phyloP scores from a whole-genome alignment of 2,797 vertebrate genomes.

The Dendrocincla tyrannina region DNA sequence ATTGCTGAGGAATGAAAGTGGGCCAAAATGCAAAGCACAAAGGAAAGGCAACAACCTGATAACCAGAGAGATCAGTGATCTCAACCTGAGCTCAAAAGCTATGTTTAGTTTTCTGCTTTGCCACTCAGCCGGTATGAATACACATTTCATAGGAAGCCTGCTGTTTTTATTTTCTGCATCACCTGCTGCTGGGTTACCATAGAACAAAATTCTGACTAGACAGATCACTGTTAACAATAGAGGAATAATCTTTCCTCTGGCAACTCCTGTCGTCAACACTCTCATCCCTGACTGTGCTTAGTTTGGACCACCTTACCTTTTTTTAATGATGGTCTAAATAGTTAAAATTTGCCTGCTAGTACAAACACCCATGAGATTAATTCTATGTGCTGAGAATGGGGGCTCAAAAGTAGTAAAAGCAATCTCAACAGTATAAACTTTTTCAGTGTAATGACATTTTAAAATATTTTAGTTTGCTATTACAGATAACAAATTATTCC shows the following conservation, averaged over 20 bases:
- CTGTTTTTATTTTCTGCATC: not conserved
- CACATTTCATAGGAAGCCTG: not conserved
- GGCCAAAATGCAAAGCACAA: not conserved
- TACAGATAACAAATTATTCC: accelerated
- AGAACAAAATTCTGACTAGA: not conserved
- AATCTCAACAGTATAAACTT: not conserved
- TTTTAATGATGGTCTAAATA: not conserved
- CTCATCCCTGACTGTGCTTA: accelerated
- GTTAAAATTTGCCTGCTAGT: not conserved
- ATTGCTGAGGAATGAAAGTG: not conserved
- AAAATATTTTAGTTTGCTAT: not conserved
- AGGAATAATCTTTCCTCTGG: not conserved
- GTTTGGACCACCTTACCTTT: not conserved
- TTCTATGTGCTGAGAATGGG: not conserved
- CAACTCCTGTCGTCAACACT: accelerated
- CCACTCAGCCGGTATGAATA: not conserved
- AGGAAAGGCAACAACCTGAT: not conserved
- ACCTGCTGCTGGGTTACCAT: not conserved
- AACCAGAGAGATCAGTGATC: not conserved
- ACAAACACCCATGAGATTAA: not conserved
- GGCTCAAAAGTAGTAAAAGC: accelerated
- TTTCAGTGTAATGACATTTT: not conserved
- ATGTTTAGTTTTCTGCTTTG: not conserved
- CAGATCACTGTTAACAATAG: too few species aligned
- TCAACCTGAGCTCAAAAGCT: not conserved